A percentile compares a stretch with the other conserved stretches of the same genome.
Conservation (phyloP, 1,140 invertebrate species). For the Ceratitis capitata region DNA sequence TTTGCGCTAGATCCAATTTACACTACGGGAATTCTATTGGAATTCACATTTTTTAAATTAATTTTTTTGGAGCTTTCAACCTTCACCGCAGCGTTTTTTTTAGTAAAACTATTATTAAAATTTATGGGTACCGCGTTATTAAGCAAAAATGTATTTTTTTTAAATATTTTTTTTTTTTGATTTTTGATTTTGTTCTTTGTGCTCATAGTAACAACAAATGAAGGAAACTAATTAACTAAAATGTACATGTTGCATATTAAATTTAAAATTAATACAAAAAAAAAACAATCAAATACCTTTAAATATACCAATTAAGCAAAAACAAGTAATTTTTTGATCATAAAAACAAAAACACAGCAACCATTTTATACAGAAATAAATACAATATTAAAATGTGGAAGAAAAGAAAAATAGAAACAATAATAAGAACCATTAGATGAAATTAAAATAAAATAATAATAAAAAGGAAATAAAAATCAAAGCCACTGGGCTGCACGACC, state of each 20-base stretch:
- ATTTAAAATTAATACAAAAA: slow-evolving; percentile 22
- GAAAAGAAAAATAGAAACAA: slow-evolving; percentile 38
- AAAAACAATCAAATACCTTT: slow-evolving; percentile 61
- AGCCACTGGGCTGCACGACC: not conserved
- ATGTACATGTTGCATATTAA: not conserved
- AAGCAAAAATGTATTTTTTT: not conserved
- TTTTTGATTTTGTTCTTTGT: slow-evolving; percentile 54
- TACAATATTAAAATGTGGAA: slow-evolving; percentile 18
- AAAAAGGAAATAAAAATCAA: slow-evolving; percentile 24
- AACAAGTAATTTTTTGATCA: slow-evolving; percentile 39
- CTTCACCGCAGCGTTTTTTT: slow-evolving; percentile 44
- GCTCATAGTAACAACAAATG: slow-evolving; percentile 50
- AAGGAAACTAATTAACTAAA: not conserved
- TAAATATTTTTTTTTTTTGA: not conserved
- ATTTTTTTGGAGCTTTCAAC: slow-evolving; percentile 35
- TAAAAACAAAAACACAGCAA: slow-evolving; percentile 38
- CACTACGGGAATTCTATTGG: not conserved
- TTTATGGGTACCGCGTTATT: not conserved
- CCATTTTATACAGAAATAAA: not conserved
- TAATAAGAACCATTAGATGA: slow-evolving; percentile 41
- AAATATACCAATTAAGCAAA: slow-evolving; percentile 40
- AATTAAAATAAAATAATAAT: slow-evolving; percentile 38
- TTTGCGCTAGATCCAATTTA: not conserved
- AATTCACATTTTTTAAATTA: slow-evolving; percentile 12
- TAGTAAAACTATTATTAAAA: not conserved